phyloP scores from a whole-genome alignment of 2,888 invertebrate species.

The Enchytraeus crypticus region DNA sequence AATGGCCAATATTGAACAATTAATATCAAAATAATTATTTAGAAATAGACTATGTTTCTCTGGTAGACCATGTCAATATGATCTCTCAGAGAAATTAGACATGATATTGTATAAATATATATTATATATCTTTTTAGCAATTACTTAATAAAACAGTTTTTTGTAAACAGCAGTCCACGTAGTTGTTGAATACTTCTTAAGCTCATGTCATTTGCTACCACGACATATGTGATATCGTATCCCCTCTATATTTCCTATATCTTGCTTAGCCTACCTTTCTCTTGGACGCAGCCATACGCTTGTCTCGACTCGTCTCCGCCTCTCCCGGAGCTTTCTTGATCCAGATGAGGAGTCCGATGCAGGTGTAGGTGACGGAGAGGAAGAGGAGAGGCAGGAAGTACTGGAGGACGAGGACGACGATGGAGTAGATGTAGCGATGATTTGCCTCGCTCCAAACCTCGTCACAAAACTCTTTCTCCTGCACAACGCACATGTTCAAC shows the following conservation, averaged over 20 bases:
- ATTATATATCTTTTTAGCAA: no score
- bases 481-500: no score
- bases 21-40: no score
- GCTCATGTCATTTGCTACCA: background rate
- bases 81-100: no score
- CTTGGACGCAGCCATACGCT: conserved; percentile 73
- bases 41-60: no score
- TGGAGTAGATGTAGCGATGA: conserved; percentile 58
- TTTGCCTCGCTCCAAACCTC: background rate
- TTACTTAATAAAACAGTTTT: no score
- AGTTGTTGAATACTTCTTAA: no score
- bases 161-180: no score
- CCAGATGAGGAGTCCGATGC: conserved; percentile 76
- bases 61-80: no score
- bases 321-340: conserved; percentile 78
- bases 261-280: conserved; percentile 60
- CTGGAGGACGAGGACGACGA: conserved; percentile 69
- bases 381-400: conserved; percentile 73
- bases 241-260: background rate
- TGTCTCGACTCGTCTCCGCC: conserved; percentile 72
- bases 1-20: no score
- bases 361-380: conserved; percentile 73
- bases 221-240: background rate
- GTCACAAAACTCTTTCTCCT: background rate
- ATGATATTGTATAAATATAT: no score